Evolutionary conservation across 30 jellyfish, hydroid and myxozoan species (phyloP).

Genomic region (Hydractinia symbiolongicarpus): DNA sequence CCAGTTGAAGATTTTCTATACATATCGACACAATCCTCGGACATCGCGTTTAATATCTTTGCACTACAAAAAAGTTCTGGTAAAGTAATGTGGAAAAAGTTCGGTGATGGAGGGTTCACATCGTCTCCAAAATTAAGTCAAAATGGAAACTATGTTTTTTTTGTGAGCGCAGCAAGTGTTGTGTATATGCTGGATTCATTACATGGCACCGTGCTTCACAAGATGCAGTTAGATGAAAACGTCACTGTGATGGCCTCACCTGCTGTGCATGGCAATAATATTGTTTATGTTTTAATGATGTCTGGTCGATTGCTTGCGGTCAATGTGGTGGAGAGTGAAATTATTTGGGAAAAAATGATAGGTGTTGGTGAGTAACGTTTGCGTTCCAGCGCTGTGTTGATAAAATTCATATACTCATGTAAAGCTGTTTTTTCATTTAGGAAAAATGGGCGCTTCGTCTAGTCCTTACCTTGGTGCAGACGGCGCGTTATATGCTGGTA

Average conservation of each 20-base stretch:
- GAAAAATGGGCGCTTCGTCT: conserved; percentile 32
- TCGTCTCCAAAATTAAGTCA: conserved; percentile 66
- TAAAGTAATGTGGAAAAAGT: conserved; percentile 42
- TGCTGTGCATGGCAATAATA: conserved; percentile 34
- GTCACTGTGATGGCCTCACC: conserved; percentile 60
- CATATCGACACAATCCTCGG: conserved; percentile 36
- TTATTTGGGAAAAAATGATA: conserved; percentile 42
- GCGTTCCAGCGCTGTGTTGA: neutral
- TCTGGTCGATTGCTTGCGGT: conserved; percentile 55
- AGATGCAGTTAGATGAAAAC: conserved; percentile 13
- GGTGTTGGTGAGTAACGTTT: conserved; percentile 1
- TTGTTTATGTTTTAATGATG: conserved; percentile 35
- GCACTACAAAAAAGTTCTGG: conserved; percentile 60
- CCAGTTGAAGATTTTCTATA: conserved; percentile 37
- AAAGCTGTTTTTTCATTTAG: neutral
- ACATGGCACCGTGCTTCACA: conserved; percentile 57
- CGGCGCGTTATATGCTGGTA: conserved; percentile 57
- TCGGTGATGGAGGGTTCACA: conserved; percentile 50
- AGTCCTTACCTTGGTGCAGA: conserved; percentile 68
- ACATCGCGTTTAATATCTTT: conserved; percentile 27
- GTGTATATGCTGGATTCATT: conserved; percentile 51
- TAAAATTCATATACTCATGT: no score
- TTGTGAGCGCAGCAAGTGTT: conserved; percentile 45
- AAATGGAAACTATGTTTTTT: conserved; percentile 45
- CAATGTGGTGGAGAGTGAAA: conserved; percentile 36